Conservation (phyloP, 2,888 invertebrate species). For the Sminthurinus aureus region DNA sequence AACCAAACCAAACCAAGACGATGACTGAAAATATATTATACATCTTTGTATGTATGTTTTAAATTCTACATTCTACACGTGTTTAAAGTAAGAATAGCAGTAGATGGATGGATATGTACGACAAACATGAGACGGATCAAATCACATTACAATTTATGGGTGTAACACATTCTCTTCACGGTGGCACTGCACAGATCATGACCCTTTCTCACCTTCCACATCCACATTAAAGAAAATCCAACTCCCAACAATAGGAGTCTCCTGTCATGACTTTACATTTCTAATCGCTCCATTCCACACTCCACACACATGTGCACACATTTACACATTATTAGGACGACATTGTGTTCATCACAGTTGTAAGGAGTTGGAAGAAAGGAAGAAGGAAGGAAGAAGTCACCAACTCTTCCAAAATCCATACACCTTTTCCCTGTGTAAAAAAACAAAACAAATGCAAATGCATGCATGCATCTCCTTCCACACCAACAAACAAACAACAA, state of each 20-base stretch:
- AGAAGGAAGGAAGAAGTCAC: no score
- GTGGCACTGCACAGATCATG: slow-evolving; percentile 39
- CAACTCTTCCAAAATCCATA: not conserved
- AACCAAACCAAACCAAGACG: no score
- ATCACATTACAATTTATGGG: slow-evolving; percentile 25
- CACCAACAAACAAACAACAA: not conserved
- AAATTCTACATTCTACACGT: no score
- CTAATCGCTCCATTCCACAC: not conserved
- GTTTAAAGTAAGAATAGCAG: no score
- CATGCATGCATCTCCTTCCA: not conserved
- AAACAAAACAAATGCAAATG: not conserved
- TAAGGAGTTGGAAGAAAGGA: no score
- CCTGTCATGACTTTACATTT: slow-evolving; percentile 23
- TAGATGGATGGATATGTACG: no score
- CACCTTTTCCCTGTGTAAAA: not conserved
- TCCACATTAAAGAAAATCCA: slow-evolving; percentile 15
- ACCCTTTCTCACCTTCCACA: slow-evolving; percentile 41
- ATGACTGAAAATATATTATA: no score
- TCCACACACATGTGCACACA: not conserved
- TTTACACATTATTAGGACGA: not conserved
- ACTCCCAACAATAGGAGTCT: slow-evolving; percentile 3
- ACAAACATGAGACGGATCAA: not conserved
- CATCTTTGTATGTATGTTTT: no score
- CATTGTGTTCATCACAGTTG: not conserved
- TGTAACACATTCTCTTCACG: slow-evolving; percentile 42